Evolutionary conservation across 2,888 invertebrate species (phyloP).

Genomic region (Gonocerus acuteangulatus): DNA sequence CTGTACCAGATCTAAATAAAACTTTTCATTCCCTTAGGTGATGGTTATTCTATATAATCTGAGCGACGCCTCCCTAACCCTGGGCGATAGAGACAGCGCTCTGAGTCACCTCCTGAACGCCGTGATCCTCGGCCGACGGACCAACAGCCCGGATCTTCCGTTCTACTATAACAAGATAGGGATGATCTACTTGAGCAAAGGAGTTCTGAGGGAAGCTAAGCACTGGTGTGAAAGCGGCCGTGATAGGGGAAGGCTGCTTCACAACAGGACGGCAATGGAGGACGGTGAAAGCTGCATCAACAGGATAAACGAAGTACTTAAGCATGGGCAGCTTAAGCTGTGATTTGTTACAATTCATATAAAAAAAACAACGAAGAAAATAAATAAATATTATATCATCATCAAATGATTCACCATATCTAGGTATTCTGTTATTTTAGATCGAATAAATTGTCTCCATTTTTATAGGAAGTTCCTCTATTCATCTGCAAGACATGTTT

Average conservation of each 20-base stretch:
- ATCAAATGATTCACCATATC: too few species aligned
- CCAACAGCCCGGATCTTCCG: conserved; percentile 46
- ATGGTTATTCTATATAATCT: conserved; percentile 47
- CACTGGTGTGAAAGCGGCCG: conserved; percentile 43
- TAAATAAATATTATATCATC: too few species aligned
- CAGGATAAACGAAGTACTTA: conserved; percentile 15
- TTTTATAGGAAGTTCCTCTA: too few species aligned
- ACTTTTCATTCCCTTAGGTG: too few species aligned
- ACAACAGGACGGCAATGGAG: conserved; percentile 19
- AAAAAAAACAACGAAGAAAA: too few species aligned
- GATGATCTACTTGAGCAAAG: conserved; percentile 43
- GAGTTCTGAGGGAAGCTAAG: conserved; percentile 42
- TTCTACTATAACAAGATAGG: conserved; percentile 45
- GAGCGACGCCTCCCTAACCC: conserved; percentile 41
- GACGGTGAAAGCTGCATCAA: conserved; percentile 28
- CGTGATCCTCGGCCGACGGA: conserved; percentile 45
- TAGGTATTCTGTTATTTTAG: too few species aligned
- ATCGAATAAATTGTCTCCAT: too few species aligned
- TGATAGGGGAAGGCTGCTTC: conserved; percentile 12
- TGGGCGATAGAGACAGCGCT: conserved; percentile 44
- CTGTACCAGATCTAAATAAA: too few species aligned
- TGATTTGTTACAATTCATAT: too few species aligned
- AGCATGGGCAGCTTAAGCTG: not conserved
- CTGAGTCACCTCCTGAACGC: conserved; percentile 45
- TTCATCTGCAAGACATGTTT: too few species aligned